phyloP scores from a whole-genome alignment of 2,797 vertebrate species.

The Microchirus variegatus region DNA sequence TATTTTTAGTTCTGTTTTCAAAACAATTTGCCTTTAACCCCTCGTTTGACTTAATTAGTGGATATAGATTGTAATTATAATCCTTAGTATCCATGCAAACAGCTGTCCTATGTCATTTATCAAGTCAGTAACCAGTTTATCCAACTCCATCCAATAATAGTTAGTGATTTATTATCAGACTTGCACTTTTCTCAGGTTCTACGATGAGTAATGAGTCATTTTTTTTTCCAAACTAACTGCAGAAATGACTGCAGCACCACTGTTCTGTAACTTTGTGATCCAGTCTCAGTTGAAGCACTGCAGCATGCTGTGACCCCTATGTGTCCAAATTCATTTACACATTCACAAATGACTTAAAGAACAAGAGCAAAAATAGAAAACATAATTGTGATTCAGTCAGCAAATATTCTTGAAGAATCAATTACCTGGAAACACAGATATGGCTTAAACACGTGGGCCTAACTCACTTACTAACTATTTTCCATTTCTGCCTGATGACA shows the following conservation, averaged over 20 bases:
- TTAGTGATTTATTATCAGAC: too few species aligned
- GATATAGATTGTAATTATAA: background rate
- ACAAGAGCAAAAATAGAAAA: background rate
- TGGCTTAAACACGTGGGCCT: slow-evolving; percentile 3
- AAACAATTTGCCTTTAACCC: background rate
- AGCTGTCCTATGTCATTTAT: background rate
- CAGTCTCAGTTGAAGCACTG: too few species aligned
- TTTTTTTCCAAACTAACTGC: too few species aligned
- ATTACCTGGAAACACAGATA: background rate
- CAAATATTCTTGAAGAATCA: background rate
- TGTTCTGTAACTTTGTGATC: too few species aligned
- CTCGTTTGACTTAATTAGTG: background rate
- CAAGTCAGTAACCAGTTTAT: background rate
- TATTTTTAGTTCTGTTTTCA: too few species aligned
- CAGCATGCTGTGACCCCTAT: background rate
- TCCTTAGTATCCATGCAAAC: too few species aligned
- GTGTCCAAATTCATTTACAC: background rate
- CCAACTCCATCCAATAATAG: too few species aligned
- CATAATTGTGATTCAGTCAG: background rate
- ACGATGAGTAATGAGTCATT: too few species aligned
- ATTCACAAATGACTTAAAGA: background rate
- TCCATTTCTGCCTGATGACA: slow-evolving; percentile 22
- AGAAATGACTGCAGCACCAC: too few species aligned
- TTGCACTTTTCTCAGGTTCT: too few species aligned
- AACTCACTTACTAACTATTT: slow-evolving; percentile 1